These are phyloP conservation scores for Cephus rjabovi DNA, from an alignment of 2,888 invertebrate genomes.

Conservation along the genomic window DNA sequence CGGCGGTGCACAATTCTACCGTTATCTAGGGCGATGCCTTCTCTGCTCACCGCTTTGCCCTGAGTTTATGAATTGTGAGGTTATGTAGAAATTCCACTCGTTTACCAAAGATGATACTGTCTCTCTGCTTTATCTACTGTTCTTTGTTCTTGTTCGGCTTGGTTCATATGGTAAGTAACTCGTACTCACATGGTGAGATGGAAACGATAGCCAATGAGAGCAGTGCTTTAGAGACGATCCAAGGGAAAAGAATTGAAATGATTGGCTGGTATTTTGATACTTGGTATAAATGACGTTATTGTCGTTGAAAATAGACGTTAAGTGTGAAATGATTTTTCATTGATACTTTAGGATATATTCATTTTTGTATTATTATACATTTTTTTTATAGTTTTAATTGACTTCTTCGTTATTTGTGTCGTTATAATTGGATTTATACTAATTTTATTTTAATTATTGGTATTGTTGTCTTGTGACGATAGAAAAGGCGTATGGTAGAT, in stretches of 20 bases:
- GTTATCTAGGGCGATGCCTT: slow-evolving; percentile 65
- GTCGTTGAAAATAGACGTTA: not conserved
- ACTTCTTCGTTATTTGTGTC: not conserved
- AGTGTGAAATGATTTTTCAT: not conserved
- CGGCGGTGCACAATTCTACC: slow-evolving; percentile 54
- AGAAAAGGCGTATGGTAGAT: not conserved
- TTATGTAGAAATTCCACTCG: slow-evolving; percentile 1
- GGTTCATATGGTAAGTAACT: not conserved
- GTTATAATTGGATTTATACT: not conserved
- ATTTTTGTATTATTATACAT: not conserved
- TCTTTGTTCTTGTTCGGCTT: not conserved
- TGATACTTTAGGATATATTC: too few species aligned
- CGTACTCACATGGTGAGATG: not conserved
- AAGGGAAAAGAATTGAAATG: not conserved
- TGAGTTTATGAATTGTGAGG: not conserved
- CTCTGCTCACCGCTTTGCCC: slow-evolving; percentile 43
- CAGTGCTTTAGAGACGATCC: not conserved
- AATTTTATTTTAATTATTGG: not conserved
- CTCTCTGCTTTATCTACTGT: not conserved
- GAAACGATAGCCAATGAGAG: not conserved
- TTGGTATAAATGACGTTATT: not conserved
- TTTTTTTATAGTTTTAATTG: not conserved
- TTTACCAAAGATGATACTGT: not conserved
- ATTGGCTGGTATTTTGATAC: not conserved
- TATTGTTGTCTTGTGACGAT: not conserved